Evolutionary conservation across 2,113 vertebrate genomes (phyloP), one percentile per base, ranked within the genome.

Genomic region (Pogonocichla stellata): DNA sequence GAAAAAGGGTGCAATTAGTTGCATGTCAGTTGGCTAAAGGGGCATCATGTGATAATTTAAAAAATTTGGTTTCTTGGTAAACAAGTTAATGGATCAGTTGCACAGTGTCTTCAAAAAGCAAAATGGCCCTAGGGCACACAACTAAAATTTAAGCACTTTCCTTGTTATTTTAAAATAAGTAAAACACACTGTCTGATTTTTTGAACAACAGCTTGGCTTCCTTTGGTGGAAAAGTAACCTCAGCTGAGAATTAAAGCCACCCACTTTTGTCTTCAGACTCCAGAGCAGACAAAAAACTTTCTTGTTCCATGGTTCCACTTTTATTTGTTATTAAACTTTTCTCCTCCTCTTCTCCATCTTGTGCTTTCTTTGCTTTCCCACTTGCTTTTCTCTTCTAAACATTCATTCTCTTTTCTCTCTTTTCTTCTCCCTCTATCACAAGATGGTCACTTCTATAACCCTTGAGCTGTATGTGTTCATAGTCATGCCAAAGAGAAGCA

Each of bases 51-150:
- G 93, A 92, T 85, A 69, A 84, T 75, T 80, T 62, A 0, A 88
- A 90, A 92, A 88, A 45, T 31, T 58, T 61, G 25, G 29, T 82
- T 83, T 93, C 73, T 75, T 95, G 74, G 56, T 95, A 97, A 96
- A 91, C 71, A 94, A 92, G 62, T 87, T 88, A 84, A 85, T 92
- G 86, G 70, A 61, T 91, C 80, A 66, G 57, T 74, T 80, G 78
- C 84, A 43, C 38, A 53, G 51, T 1, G 0, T 70, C 86, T 86
- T 86, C 71, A 72, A 75, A 95, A 93, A 95, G 23, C 78, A 93
- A 81, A 86, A 86, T 94, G 93, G 84, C 94, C 50, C 45, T 45
- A 17, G 69, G 92, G 74, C 79, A 54, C 34, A 9, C 71, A 62
- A 86, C 40, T 87, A 92, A 94, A 86, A 82, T 91, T 60, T 81